Evolutionary conservation across 2,113 vertebrate genomes (phyloP).

Genomic region (Ornithorhynchus anatinus): DNA sequence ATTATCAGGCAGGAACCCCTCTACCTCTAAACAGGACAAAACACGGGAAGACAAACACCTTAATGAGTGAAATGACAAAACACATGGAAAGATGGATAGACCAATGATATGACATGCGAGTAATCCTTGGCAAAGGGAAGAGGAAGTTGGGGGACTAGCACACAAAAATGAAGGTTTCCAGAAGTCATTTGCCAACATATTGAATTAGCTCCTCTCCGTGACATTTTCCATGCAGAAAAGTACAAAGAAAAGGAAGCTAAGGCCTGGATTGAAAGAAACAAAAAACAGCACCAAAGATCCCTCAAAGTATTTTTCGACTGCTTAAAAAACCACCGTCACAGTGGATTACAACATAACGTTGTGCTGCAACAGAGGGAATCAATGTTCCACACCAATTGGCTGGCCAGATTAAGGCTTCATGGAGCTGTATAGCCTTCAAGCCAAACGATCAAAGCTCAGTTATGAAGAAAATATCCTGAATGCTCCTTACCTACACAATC

Average conservation of each 20-base stretch:
- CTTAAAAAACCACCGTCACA: constrained; percentile 34
- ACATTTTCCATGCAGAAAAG: constrained; percentile 44
- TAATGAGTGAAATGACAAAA: no score
- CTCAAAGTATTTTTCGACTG: constrained; percentile 86
- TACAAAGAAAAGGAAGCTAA: constrained; percentile 38
- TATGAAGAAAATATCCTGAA: not conserved
- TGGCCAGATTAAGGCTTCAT: not conserved
- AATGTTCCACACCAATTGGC: not conserved
- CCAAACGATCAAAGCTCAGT: not conserved
- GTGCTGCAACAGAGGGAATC: not conserved
- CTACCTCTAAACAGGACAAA: constrained; percentile 84
- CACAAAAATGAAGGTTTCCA: not conserved
- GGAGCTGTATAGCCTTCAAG: not conserved
- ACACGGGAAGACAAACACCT: constrained; percentile 45
- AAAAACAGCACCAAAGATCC: constrained; percentile 67
- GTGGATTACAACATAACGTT: not conserved
- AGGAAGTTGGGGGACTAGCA: constrained; percentile 4
- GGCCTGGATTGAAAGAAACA: constrained; percentile 43
- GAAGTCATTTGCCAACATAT: not conserved
- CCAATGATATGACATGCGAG: constrained; percentile 9
- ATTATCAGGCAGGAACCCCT: constrained; percentile 70
- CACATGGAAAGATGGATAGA: no score
- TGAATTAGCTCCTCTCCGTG: not conserved
- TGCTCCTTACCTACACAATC: constrained; percentile 93
- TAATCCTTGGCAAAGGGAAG: not conserved